Evolutionary conservation across 1,140 invertebrate species (phyloP), one percentile per base, ranked within the genome.

Genomic region (Euwallacea similis): DNA sequence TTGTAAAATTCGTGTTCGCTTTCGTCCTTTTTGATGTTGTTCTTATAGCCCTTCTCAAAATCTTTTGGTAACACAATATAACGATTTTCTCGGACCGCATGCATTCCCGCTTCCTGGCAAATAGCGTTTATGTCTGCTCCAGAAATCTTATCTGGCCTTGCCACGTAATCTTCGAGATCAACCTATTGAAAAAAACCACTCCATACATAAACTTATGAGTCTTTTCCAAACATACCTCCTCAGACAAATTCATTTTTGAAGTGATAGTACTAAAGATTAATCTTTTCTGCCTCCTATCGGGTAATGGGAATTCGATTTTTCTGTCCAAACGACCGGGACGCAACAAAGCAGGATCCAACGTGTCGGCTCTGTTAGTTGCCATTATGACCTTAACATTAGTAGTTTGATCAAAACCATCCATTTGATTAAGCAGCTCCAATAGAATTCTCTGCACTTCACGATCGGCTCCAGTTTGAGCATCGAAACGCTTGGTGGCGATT

Each of bases 341-440:
- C 3, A 99, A 85, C 0, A 99, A 85, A 8, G 98, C 98, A 53
- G 98, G 98, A 87, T 99, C 98, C 56, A 99, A 83, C 2, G 98
- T 99, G 80, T 99, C 98, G 33, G 97, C 97, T 79, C 97, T 88
- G 81, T 99, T 99, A 0, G 98, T 99, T 2, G 98, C 98, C 98
- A 99, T 99, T 54, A 99, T 99, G 11, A 99, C 92, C 87, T 99
- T 99, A 13, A 99, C 98, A 86, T 99, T 99, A 15, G 98, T 98
- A 3, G 96, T 98, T 84, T 99, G 97, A 87, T 99, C 98, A 84
- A 99, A 99, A 62, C 98, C 98, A 85, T 99, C 98, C 98, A 99
- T 99, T 85, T 99, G 98, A 86, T 99, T 99, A 0, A 99, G 85
- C 9, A 99, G 85, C 80, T 99, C 98, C 4, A 99, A 84, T 3